Conservation (phyloP, 2,113 vertebrate species). For the Anthoscopus minutus region DNA sequence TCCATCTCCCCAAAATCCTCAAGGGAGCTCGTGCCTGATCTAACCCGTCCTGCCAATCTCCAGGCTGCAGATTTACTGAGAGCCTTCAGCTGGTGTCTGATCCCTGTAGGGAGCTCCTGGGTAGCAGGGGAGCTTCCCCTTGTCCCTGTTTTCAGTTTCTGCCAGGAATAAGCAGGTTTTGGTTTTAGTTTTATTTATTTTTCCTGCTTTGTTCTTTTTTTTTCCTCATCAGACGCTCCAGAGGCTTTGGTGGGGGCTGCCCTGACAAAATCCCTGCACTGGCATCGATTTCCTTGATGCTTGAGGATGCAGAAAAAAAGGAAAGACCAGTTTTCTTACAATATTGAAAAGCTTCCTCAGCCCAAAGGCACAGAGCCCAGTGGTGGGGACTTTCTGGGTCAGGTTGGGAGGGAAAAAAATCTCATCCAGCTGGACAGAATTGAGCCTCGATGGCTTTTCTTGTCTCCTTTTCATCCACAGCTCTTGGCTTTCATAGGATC, state of each 20-base stretch:
- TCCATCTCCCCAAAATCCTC: neutral
- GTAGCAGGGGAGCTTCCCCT: neutral
- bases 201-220: neutral
- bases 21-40: neutral
- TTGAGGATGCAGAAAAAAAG: neutral
- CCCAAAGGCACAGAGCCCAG: neutral
- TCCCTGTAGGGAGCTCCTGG: neutral
- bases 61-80: neutral
- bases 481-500: rapidly evolving
- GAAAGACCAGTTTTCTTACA: neutral
- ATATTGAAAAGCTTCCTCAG: neutral
- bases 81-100: neutral
- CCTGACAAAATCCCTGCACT: neutral
- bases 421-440: neutral
- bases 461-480: neutral
- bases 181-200: neutral
- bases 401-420: neutral
- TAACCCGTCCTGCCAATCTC: neutral
- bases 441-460: neutral
- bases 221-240: rapidly evolving
- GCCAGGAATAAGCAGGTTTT: neutral
- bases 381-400: neutral
- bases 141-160: neutral
- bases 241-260: neutral
- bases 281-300: neutral